Evolutionary conservation across 2,888 invertebrate species (phyloP), one percentile per base, ranked within the genome.

Genomic region (Bimastos eiseni): DNA sequence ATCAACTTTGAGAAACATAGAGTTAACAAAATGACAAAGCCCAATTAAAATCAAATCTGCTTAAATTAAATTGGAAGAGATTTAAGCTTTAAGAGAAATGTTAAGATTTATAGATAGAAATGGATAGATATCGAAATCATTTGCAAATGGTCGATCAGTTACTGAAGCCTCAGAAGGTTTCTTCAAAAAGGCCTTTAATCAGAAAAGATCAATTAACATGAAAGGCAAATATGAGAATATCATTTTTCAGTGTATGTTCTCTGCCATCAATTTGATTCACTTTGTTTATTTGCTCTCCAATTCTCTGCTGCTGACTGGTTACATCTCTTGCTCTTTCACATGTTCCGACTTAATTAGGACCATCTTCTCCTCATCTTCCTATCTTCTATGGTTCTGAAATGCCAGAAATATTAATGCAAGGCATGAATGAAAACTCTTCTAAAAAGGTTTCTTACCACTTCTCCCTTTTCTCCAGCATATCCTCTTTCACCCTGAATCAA

Each of bases 391-490:
- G 70, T 8, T 70, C 70, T n/a, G 11, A 70, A n/a, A n/a, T 6
- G 70, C 11, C n/a, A 70, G 13, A 70, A 70, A 8, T 13, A 70
- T 30, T 70, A n/a, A n/a, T 70, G 30, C 17, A 70, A 70, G n/a
- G 70, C 30, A 70, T 70, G 30, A 70, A 0, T 70, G n/a, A 70
- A n/a, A 70, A n/a, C 4, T 49, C 21, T 8, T 49, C 41, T 41
- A 15, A 70, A 70, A n/a, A n/a, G n/a, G 70, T 24, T 89, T 93
- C 96, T 96, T 96, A 97, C 97, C 95, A 96, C 96, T 95, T 97
- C 97, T 93, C 98, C 98, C 95, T 97, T 97, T 90, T 96, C 95
- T 93, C 98, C 98, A 93, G 97, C 97, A 94, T 97, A 96, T 93
- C 98, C 98, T 95, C 97, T 96, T 95, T 97, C 97, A 90, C 98